These are phyloP conservation scores for Nothura maculosa DNA, from an alignment of 2,797 vertebrate species.

Conservation along the genomic window DNA sequence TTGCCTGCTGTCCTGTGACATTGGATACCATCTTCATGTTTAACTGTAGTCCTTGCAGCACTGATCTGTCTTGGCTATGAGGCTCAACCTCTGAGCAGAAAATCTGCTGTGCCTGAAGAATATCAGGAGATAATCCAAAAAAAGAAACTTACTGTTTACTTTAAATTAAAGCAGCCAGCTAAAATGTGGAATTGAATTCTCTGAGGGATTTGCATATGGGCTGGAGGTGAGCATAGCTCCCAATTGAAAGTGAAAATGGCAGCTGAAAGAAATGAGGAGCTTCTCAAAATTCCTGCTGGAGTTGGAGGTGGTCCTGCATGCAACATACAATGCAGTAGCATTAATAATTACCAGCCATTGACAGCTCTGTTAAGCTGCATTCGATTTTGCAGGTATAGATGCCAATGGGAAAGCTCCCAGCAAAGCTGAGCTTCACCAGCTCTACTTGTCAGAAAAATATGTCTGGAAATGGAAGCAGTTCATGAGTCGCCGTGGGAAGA, in stretches of 20 bases:
- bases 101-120: neutral
- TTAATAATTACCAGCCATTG: neutral
- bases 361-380: neutral
- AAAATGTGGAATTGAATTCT: neutral
- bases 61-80: neutral
- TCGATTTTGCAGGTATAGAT: constrained; percentile 79
- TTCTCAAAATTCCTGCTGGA: neutral
- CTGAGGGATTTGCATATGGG: neutral
- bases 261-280: neutral
- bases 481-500: constrained; percentile 89
- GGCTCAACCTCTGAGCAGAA: neutral
- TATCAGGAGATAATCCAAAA: neutral
- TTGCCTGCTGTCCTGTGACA: accelerated
- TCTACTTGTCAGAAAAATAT: constrained; percentile 96
- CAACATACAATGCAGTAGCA: neutral
- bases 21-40: neutral
- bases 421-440: constrained; percentile 90
- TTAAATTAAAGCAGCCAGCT: neutral
- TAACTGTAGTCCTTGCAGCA: neutral
- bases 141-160: neutral
- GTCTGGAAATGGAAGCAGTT: constrained; percentile 99
- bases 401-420: constrained; percentile 88
- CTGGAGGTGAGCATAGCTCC: neutral
- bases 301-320: neutral
- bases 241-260: neutral